Conservation (phyloP, 2,888 invertebrate genomes). For the Tuta absoluta region DNA sequence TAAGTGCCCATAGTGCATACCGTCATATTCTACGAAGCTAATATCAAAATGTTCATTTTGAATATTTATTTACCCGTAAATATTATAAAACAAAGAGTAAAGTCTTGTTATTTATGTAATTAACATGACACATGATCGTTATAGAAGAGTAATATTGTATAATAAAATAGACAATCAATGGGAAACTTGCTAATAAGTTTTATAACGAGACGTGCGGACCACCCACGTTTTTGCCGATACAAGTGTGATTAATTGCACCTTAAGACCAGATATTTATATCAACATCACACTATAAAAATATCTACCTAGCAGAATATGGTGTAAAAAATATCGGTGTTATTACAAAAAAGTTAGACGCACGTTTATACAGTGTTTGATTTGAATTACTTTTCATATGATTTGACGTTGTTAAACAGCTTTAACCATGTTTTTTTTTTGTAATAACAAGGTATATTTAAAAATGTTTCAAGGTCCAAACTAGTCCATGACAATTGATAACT, state of each 20-base stretch:
- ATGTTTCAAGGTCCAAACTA: too few species aligned
- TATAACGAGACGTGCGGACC: slow-evolving; percentile 16
- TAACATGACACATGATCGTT: background rate
- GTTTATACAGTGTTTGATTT: too few species aligned
- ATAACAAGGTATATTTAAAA: too few species aligned
- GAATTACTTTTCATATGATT: too few species aligned
- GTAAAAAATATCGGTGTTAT: too few species aligned
- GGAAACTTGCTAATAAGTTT: slow-evolving; percentile 2
- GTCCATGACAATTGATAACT: too few species aligned
- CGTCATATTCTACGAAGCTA: slow-evolving; percentile 2
- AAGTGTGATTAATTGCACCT: slow-evolving; percentile 9
- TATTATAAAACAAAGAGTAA: too few species aligned
- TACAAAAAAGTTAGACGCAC: too few species aligned
- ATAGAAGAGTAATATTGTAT: background rate
- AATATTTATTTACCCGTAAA: too few species aligned
- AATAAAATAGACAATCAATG: background rate
- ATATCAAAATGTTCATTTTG: background rate
- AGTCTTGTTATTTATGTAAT: background rate
- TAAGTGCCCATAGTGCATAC: slow-evolving; percentile 1
- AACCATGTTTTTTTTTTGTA: too few species aligned
- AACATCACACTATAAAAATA: background rate
- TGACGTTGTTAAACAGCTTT: too few species aligned
- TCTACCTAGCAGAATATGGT: background rate
- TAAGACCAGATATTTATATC: background rate
- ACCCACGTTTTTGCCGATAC: slow-evolving; percentile 3